Evolutionary conservation across 2,888 invertebrate species (phyloP).

Genomic region (Allacma fusca): DNA sequence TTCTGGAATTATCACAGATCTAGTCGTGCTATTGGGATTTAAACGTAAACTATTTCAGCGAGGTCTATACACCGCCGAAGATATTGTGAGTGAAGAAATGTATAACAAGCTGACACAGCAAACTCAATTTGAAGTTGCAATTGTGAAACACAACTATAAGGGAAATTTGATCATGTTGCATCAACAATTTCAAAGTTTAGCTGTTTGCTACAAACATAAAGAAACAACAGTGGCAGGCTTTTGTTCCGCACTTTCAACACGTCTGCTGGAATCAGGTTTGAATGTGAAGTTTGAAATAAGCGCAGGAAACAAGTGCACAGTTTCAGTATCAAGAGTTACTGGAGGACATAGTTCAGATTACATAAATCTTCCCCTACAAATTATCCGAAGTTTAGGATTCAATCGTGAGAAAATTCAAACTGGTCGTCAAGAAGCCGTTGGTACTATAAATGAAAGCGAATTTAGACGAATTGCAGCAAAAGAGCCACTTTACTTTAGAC

Average conservation of each 20-base stretch:
- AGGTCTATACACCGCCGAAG: neutral
- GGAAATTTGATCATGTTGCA: neutral
- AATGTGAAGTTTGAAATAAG: neutral
- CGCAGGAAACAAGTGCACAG: neutral
- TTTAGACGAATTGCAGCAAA: neutral
- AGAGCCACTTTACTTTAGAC: neutral
- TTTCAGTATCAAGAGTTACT: no score
- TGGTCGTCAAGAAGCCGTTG: neutral
- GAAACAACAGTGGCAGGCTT: no score
- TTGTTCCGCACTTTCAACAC: neutral
- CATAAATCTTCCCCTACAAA: neutral
- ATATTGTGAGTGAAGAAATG: neutral
- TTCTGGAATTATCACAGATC: neutral
- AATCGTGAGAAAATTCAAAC: neutral
- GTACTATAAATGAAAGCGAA: neutral
- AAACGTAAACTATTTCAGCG: neutral
- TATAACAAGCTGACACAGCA: neutral
- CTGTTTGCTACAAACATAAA: neutral
- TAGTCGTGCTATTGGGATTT: neutral
- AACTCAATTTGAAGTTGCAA: neutral
- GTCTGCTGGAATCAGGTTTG: neutral
- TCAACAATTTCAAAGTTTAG: neutral
- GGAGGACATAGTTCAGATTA: neutral
- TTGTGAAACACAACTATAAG: neutral
- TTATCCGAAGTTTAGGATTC: neutral